Evolutionary conservation across 2,797 vertebrate genomes (phyloP).

Genomic region (Lithobates sylvaticus): DNA sequence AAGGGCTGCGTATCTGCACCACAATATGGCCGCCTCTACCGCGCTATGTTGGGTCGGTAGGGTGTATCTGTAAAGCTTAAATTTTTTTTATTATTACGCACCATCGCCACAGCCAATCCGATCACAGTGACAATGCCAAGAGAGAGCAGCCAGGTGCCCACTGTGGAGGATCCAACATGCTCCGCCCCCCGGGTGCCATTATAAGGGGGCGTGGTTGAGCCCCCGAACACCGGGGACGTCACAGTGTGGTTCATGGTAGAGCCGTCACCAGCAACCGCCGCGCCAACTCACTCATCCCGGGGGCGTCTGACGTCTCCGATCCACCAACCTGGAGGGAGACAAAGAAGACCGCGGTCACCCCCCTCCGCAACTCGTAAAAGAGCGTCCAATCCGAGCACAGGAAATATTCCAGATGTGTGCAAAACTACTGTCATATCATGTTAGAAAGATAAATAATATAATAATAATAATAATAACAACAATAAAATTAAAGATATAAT

Average conservation of each 20-base stretch:
- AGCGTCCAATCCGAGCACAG: too few relatives aligned
- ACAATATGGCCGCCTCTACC: too few relatives aligned
- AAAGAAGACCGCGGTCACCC: neutral
- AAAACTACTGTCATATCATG: too few relatives aligned
- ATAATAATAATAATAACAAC: too few relatives aligned
- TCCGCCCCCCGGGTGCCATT: constrained; percentile 87
- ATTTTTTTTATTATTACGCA: constrained; percentile 74
- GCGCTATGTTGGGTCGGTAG: too few relatives aligned
- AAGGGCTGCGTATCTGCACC: too few relatives aligned
- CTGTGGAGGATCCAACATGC: constrained; percentile 72
- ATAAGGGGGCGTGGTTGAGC: constrained; percentile 74
- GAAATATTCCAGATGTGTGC: too few relatives aligned
- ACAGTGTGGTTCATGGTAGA: constrained; percentile 29
- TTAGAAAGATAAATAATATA: too few relatives aligned
- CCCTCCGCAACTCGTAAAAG: too few relatives aligned
- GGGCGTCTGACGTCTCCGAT: neutral
- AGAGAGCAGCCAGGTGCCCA: constrained; percentile 91
- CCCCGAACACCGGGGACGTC: constrained; percentile 59
- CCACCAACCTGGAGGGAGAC: constrained; percentile 6
- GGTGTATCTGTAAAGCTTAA: neutral
- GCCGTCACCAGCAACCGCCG: constrained; percentile 24
- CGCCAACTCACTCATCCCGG: constrained; percentile 23
- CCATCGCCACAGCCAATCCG: constrained; percentile 91
- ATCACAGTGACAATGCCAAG: constrained; percentile 95
- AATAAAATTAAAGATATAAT: too few relatives aligned